phyloP scores from a whole-genome alignment of 23 tunicate genomes.

The Trididemnum miniatum region DNA sequence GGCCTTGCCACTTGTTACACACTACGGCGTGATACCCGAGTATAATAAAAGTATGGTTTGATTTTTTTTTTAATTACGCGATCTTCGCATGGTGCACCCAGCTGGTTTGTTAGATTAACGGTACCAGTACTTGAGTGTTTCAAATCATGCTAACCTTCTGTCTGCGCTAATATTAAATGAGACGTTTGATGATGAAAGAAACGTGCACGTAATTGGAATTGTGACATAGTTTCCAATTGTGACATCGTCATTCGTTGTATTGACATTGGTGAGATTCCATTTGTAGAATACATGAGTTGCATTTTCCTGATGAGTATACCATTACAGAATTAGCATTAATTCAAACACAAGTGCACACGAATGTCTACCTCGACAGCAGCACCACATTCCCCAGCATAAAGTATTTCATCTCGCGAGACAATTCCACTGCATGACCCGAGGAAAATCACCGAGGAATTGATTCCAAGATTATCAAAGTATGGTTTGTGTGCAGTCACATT shows the following conservation, averaged over 20 bases:
- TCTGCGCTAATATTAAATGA: slow-evolving; percentile 18
- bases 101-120: no score
- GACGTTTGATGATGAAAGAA: slow-evolving; percentile 7
- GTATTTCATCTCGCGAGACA: neutral
- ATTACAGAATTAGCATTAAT: no score
- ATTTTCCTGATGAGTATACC: slow-evolving; percentile 5
- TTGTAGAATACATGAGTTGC: slow-evolving; percentile 13
- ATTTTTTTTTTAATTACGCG: no score
- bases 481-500: slow-evolving; percentile 32
- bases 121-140: no score
- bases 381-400: neutral
- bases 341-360: no score
- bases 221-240: slow-evolving; percentile 23
- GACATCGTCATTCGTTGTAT: neutral
- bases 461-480: slow-evolving; percentile 34
- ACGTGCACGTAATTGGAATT: slow-evolving; percentile 28
- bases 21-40: no score
- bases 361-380: neutral
- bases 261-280: slow-evolving; percentile 33
- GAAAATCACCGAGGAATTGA: neutral
- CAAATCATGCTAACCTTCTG: slow-evolving; percentile 12
- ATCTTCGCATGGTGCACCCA: no score
- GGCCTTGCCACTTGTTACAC: no score
- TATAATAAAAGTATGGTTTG: no score
- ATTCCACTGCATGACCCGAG: slow-evolving; percentile 27